Evolutionary conservation across 2,113 vertebrate genomes (phyloP), one percentile per base, ranked within the genome.

Genomic region (Bubo blakistoni): DNA sequence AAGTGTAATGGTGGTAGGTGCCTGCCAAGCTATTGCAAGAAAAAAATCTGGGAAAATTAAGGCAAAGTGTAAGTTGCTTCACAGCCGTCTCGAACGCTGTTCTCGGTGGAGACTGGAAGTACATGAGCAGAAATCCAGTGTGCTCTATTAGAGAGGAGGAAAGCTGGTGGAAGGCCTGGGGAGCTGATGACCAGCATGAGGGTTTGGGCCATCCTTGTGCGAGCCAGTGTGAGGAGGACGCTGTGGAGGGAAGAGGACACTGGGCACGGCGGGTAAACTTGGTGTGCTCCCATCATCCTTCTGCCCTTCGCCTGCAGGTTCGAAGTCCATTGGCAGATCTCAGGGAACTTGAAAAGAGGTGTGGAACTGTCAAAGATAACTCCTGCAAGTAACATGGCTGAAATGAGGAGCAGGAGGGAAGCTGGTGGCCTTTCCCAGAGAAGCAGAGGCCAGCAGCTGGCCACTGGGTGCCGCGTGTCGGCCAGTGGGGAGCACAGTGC

Each of bases 391-490:
- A 13, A 6, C 1, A 1, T 58, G 34, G 59, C 73, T 92, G 59
- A 73, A 20, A 58, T 7, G 16, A 81, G 71, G 57, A 46, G 62
- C 0, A 0, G 16, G 52, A 86, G 34, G 36, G 84, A 81, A 70
- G 54, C 55, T 59, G 26, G 22, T 65, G 46, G 24, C 29, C 30
- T 34, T 73, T 59, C 52, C 54, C 4, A 1, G 42, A 52, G 79
- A 7, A 57, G 36, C 13, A 6, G 22, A 5, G 22, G 46, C 8
- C 51, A 21, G 57, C 22, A 34, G 10, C 34, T 20, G 54, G 54
- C 14, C 6, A 3, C 38, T 2, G 5, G 17, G 19, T 55, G 29
- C 54, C 6, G 2, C 0, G 0, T 63, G 49, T 25, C 0, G 0
- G 32, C 49, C 29, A 11, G 44, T 1, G 3, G 42, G 10, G 6